Evolutionary conservation across 2,113 vertebrate species (phyloP), one percentile per base, ranked within the genome.

Genomic region (Ranitomeya variabilis): DNA sequence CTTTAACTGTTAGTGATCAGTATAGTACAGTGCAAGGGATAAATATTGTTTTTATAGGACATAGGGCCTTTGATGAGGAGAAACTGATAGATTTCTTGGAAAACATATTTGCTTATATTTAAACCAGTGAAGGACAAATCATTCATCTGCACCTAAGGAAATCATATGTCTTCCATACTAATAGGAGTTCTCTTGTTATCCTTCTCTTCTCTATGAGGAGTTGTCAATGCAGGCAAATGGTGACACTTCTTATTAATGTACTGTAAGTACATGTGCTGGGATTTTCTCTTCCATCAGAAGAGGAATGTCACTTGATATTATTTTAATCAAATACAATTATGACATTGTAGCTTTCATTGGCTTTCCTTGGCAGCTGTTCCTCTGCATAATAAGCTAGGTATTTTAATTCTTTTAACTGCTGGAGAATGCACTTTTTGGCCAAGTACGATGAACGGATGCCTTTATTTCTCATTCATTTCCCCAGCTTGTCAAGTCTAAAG

Each of bases 11-110:
- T 4, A 4, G 2, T 64, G 62, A 57, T 13, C 8, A 59, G 67
- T 55, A 76, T 18, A 79, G 54, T 67, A 23, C 26, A 80, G 15
- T 26, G 45, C 26, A 51, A 64, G 19, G 18, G 15, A 45, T 10
- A 64, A 23, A 79, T n/a, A n/a, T n/a, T n/a, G n/a, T 80, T 90
- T 88, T 91, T 90, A n/a, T 67, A 92, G 91, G 82, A 91, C 7
- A 90, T 45, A 85, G 91, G 91, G 91, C 91, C 89, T 91, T 57
- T 80, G 9, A 11, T 86, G 55, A 3, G 37, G 79, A 92, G 73
- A 92, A 92, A 90, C 90, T 89, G 78, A 86, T 89, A 91, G 88
- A 90, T 91, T 91, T 91, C 90, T 91, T 77, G 90, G 90, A 94
- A 91, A 86, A 87, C 6, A 6, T 91, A 91, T 91, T 91, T 92